Conservation (phyloP, 2,797 vertebrate genomes). For the Tokudaia muenninki region DNA sequence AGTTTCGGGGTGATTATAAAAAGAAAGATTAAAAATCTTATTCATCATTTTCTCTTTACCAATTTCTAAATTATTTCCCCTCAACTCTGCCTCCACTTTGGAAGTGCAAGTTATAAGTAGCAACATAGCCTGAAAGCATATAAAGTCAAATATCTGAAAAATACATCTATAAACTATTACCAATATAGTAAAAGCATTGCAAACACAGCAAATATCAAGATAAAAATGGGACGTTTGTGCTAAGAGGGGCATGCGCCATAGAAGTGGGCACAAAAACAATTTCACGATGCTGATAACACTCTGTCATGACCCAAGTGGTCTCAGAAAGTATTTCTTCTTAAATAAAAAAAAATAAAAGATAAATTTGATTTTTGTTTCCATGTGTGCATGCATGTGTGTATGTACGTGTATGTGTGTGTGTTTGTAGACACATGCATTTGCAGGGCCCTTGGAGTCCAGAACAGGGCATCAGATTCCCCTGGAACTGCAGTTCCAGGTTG, state of each 20-base stretch:
- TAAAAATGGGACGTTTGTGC: neutral
- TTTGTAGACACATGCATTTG: neutral
- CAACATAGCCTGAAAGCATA: neutral
- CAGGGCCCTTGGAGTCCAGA: neutral
- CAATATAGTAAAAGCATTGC: neutral
- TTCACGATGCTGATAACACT: neutral
- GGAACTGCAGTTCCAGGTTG: neutral
- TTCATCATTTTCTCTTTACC: neutral
- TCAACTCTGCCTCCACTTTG: neutral
- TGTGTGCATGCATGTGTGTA: neutral
- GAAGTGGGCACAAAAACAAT: neutral
- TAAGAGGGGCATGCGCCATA: neutral
- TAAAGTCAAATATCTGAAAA: neutral
- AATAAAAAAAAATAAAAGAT: neutral
- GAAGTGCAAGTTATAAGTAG: neutral
- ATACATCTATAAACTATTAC: neutral
- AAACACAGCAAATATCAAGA: neutral
- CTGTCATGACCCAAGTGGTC: neutral
- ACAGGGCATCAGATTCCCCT: too few relatives aligned
- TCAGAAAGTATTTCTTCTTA: neutral
- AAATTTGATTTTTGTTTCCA: neutral
- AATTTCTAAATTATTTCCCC: neutral
- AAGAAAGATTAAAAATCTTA: neutral
- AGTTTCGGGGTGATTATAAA: neutral
- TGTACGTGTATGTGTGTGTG: neutral